Base-by-base conservation (phyloP, 1,140 invertebrate genomes). In the Lepidurus couesii region DNA sequence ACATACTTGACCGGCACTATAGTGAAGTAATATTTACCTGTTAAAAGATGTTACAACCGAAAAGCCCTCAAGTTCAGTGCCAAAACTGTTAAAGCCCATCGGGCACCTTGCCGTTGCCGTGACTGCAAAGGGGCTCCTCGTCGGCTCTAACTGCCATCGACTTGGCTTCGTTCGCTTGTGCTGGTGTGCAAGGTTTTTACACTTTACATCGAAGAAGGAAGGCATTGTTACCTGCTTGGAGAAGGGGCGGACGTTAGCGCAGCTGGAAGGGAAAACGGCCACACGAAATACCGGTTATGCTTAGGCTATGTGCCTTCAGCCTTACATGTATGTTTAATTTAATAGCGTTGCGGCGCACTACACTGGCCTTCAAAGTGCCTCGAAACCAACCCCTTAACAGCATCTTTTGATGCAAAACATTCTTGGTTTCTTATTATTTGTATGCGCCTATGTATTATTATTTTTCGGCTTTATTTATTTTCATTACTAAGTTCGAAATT, bases 41-140 rank as follows among this genome's bases (percentile, higher is more conserved):
- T 16, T 65, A 9, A 21, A 53, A 65, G 53, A 65, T 65, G 53
- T 16, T n/a, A 65, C n/a, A 21, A 34, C 34, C 34, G 3, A 34
- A 34, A 65, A 65, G 53, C 53, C 53, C 4, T 4, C 53, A 65
- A 65, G 53, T 65, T 65, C 53, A 65, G 53, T 65, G 53, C 53
- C 53, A 65, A 65, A 16, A 13, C 13, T 34, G 34, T 5, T 16
- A 65, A 65, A 65, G 9, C 53, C 53, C 53, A 65, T 21, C 53
- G 53, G 53, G 53, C 53, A 65, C 53, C 53, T 65, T 65, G 53
- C 21, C 53, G 16, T 65, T 65, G 53, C 16, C 53, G 53, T 65
- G 53, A 65, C 53, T 65, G 53, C 16, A n/a, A 65, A 65, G 53
- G 53, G 0, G 53, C 53, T 65, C 53, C 9, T 65, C 53, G 0